Evolutionary conservation across 2,113 vertebrate species (phyloP), one percentile per base, ranked within the genome.

Genomic region (Stigmatopora argus): DNA sequence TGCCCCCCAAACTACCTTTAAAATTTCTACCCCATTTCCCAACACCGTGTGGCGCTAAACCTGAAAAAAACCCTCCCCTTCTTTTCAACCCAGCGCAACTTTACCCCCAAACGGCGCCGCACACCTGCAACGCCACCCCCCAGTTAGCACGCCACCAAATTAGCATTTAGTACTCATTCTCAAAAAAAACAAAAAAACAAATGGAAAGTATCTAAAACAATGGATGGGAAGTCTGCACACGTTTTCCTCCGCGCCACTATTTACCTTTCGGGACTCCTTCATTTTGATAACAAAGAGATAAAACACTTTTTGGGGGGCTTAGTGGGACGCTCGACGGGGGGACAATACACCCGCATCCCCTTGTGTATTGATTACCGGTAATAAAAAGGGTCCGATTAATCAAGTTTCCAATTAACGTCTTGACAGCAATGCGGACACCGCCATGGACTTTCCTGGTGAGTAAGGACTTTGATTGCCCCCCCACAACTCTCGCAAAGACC

Each of bases 361-460:
- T 85, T 81, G 85, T 87, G 88, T 83, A 90, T 89, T 74, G 84
- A 86, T 88, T 21, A 21, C 45, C 21, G 15, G 44, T 74, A 82
- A 78, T 69, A 85, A 87, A 85, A 86, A 66, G 81, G 63, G 85
- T 81, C 75, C 76, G 69, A 85, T 84, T 83, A 78, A 73, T 89
- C 87, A 87, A 89, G 83, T 87, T 85, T 85, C 83, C 87, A 92
- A 92, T 91, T 88, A 90, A 90, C 78, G 78, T 65, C 79, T 83
- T 78, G 82, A 73, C 79, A 86, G 84, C 80, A 83, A 78, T 89
- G 86, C 66, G 70, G 82, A 88, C 59, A 78, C 79, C 75, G 84
- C 83, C 72, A 92, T 92, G 90, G 89, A 92, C 77, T 83, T 86
- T 76, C 79, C 85, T 83, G 83, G 91, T 92, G 88, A 92, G 91